Base-by-base conservation (phyloP, 1,140 invertebrate species). In the Scylla paramamosain region DNA sequence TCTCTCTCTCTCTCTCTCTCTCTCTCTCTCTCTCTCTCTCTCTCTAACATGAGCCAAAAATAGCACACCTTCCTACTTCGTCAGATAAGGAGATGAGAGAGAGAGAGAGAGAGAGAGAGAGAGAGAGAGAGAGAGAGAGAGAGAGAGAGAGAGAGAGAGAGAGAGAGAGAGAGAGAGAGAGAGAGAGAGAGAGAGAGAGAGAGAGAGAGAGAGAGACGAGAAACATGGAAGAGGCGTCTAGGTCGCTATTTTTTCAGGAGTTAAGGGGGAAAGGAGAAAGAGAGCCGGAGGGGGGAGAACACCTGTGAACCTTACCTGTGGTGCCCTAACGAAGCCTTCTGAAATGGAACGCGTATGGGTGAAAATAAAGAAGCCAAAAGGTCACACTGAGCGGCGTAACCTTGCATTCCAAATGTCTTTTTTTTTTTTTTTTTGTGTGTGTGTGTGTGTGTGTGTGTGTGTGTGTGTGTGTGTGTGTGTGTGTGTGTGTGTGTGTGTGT, bases 351-450 rank as follows among this genome's bases (percentile, higher is more conserved):
- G 48, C 0, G 28, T 14, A 32, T 1, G 31, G 32, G 20, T 31
- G 67, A 32, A 39, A 77, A 6, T 91, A 48, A 6, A 25, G 59
- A 32, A 32, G n/a, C 8, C 25, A 7, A 46, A 4, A 20, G 32
- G 28, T 29, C 67, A 31, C 52, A 46, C 52, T 77, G 28, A n/a
- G 52, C 59, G 90, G n/a, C 59, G 32, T 91, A 91, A 77, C 90
- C 90, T 91, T 91, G 90, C 90, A 91, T 91, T 91, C 90, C 90
- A 77, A n/a, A 48, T 4, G 52, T 4, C 10, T n/a, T n/a, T n/a
- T 28, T 91, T 32, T 89, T 31, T 87, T 6, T 87, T 28, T 87
- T 28, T 31, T 12, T 48, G 46, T 48, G 46, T 48, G 46, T 48
- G 46, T 48, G 46, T 48, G 46, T 45, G 25, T 89, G 2, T 16